Evolutionary conservation across 2,797 vertebrate genomes (phyloP).

Genomic region (Apodemus agrarius): DNA sequence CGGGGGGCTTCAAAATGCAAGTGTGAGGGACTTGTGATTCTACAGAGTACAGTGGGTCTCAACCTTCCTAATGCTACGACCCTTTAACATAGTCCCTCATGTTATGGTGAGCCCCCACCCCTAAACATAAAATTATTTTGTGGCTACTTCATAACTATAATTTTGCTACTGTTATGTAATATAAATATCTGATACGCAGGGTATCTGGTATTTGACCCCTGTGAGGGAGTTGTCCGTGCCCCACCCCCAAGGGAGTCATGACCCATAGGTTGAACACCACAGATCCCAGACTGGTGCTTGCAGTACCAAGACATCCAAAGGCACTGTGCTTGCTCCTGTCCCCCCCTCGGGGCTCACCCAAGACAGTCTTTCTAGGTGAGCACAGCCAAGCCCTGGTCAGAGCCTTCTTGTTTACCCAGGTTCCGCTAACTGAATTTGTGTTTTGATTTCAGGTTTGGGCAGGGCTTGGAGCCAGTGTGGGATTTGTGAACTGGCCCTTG

Average conservation of each 20-base stretch:
- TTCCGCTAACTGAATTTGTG: neutral
- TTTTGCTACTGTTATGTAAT: neutral
- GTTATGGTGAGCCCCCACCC: neutral
- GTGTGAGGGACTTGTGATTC: neutral
- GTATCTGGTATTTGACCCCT: neutral
- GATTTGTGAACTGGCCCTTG: neutral
- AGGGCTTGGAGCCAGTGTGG: neutral
- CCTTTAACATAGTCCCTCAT: neutral
- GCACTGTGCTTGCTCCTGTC: neutral
- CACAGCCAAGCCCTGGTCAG: neutral
- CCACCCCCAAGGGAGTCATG: neutral
- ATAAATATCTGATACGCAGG: neutral
- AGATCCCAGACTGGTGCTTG: neutral
- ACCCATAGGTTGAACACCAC: neutral
- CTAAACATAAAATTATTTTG: neutral
- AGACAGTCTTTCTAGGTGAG: neutral
- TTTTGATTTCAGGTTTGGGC: neutral
- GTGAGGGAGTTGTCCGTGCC: neutral
- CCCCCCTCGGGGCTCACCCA: neutral
- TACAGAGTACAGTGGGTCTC: neutral
- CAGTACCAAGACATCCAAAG: neutral
- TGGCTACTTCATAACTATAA: neutral
- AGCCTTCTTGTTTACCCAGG: neutral
- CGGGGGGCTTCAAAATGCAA: no score
- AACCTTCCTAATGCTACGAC: neutral